Evolutionary conservation across 92 coral and sea anemone species (phyloP), one percentile per base, ranked within the genome.

Genomic region (Paramuricea clavata): DNA sequence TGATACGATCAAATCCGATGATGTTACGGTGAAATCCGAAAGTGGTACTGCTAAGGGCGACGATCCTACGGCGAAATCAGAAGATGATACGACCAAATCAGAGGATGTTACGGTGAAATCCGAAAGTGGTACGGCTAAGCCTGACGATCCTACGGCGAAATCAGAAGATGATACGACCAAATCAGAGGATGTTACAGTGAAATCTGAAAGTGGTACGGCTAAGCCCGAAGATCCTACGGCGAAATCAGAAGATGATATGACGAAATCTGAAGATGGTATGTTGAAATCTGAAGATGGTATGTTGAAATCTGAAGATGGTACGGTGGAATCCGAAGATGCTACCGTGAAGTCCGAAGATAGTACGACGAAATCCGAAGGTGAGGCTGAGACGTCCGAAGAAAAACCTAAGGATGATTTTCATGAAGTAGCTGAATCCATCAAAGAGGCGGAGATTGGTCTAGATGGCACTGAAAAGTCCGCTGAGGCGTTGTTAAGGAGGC

Each of bases 401-500:
- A n/a, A 33, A 16, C 88, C 85, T 0, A 92, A 90, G 49, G 99
- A 95, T 83, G 93, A 96, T 71, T 64, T 96, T 56, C 33, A 92
- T 74, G 85, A 69, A 26, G 69, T 96, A 86, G 94, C 89, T 36
- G 92, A 91, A 19, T 86, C 87, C 44, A 91, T 96, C 49, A 94
- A 85, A 75, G 87, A 87, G 36, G 98, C 99, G 16, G 93, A 92
- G 44, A 47, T 96, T 72, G 87, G 90, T 27, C 82, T 96, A 8
- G 90, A 83, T 12, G 99, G 99, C 5, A 82, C 86, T 3, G 98
- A 87, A 5, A 23, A 93, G 49, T 97, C 92, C 16, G 86, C 91
- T 65, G 89, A 88, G 34, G 93, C 88, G 34, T 84, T 95, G 35
- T 78, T 92, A 67, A 93, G 93, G 65, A 95, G 91, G 34, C 85